Evolutionary conservation across 1,140 invertebrate species (phyloP), one percentile per base, ranked within the genome.

Genomic region (Dreissena polymorpha): DNA sequence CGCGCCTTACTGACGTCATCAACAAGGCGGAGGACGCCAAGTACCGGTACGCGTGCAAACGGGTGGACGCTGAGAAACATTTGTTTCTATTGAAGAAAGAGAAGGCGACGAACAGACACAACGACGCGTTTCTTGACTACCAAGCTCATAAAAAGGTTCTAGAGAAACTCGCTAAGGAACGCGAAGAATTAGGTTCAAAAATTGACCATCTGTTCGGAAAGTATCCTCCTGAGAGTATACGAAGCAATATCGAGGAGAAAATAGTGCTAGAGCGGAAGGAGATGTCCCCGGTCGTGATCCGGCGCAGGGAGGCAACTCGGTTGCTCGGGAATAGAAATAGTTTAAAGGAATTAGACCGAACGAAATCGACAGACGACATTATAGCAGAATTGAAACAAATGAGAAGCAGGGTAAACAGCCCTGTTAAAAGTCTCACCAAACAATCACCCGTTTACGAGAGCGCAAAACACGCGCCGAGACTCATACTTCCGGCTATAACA

Each of bases 401-500:
- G 55, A 83, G 64, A 67, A 83, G 81, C 27, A 49, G 74, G 0
- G 49, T 64, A 12, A 18, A 51, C 21, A 83, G 81, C 29, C 81
- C 81, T 0, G 65, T 57, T 18, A 71, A 77, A 64, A 23, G 63
- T 13, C 51, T 73, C 14, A n/a, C 73, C 3, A 25, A 53, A 10
- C 23, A 23, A 21, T 39, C 53, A 8, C 29, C 70, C 12, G 39
- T 8, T 14, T 7, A 29, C 10, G 70, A 53, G 21, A 29, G 2
- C 16, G 0, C 72, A 27, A 77, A 83, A 77, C 64, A 70, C 13
- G 63, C 39, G 13, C 50, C 81, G 13, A 75, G 64, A 50, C 65
- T 83, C 1, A 83, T 83, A n/a, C 81, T 83, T 49, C 81, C 81
- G 53, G 73, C 81, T 39, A 83, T 83, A 10, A 83, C 81, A 23